Evolutionary conservation across 2,888 invertebrate genomes (phyloP).

Genomic region (Hesperia comma): DNA sequence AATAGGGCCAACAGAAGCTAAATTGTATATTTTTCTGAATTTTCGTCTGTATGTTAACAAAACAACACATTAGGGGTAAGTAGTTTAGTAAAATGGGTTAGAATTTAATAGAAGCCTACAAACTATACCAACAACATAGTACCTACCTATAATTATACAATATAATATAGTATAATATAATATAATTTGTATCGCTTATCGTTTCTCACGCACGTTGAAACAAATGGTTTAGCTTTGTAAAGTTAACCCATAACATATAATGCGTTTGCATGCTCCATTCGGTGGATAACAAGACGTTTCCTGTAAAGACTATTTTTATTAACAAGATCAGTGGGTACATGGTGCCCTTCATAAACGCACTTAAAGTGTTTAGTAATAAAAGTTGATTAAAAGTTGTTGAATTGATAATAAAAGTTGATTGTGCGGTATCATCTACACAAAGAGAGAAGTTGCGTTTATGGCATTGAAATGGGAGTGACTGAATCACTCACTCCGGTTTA

Average conservation of each 20-base stretch:
- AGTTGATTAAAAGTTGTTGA: no score
- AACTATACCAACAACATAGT: no score
- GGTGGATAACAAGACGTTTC: constrained; percentile 30
- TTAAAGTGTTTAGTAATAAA: constrained; percentile 40
- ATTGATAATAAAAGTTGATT: constrained; percentile 37
- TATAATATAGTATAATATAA: no score
- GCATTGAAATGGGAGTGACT: constrained; percentile 44
- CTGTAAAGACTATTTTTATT: constrained; percentile 28
- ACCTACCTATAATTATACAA: no score
- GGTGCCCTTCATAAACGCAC: constrained; percentile 18
- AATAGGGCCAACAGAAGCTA: no score
- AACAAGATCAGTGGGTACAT: constrained; percentile 4
- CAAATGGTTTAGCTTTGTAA: constrained; percentile 1
- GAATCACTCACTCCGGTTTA: constrained; percentile 47
- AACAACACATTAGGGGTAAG: no score
- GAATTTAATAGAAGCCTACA: no score
- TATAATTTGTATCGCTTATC: neutral
- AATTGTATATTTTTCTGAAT: no score
- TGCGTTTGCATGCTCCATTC: constrained; percentile 18
- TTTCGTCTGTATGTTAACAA: no score
- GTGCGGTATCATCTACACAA: constrained; percentile 42
- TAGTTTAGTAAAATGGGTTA: no score
- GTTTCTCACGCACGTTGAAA: neutral
- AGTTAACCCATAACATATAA: constrained; percentile 11
- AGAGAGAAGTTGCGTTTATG: constrained; percentile 41